These are phyloP conservation scores for Centropus unirufus DNA, from an alignment of 2,113 vertebrate species.

Conservation along the genomic window DNA sequence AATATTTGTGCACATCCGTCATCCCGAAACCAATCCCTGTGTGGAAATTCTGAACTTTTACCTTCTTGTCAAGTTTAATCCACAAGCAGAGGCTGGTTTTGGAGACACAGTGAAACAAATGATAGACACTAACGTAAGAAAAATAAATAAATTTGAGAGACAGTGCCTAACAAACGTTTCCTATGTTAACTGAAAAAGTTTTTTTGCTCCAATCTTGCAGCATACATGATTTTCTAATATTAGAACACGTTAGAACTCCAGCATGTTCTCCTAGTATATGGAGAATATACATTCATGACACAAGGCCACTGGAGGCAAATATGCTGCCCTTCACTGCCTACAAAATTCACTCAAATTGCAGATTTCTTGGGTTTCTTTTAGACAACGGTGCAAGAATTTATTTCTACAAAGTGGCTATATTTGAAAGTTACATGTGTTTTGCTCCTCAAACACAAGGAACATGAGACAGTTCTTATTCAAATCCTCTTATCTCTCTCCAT, in stretches of 20 bases:
- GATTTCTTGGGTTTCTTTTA: not conserved
- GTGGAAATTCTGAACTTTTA: not conserved
- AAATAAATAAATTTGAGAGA: not conserved
- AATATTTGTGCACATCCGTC: not conserved
- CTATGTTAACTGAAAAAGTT: not conserved
- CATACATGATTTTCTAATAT: fast-evolving
- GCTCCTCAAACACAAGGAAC: not conserved
- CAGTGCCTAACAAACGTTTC: not conserved
- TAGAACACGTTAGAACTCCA: not conserved
- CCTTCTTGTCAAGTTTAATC: not conserved
- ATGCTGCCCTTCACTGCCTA: no score
- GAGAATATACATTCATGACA: not conserved
- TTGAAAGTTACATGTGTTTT: not conserved
- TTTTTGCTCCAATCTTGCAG: not conserved
- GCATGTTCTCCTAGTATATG: not conserved
- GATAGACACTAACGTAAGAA: not conserved
- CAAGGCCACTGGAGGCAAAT: not conserved
- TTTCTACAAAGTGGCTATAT: not conserved
- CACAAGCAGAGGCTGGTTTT: not conserved
- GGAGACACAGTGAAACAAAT: not conserved
- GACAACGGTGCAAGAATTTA: not conserved
- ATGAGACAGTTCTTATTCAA: not conserved
- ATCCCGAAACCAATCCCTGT: not conserved
- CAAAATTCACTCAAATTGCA: no score
- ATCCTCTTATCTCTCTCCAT: not conserved